A percentile compares a stretch with the other conserved stretches of the same genome.
These are phyloP conservation scores for Phalacrocorax pelagicus DNA, from an alignment of 2,113 vertebrate species.

Conservation along the genomic window DNA sequence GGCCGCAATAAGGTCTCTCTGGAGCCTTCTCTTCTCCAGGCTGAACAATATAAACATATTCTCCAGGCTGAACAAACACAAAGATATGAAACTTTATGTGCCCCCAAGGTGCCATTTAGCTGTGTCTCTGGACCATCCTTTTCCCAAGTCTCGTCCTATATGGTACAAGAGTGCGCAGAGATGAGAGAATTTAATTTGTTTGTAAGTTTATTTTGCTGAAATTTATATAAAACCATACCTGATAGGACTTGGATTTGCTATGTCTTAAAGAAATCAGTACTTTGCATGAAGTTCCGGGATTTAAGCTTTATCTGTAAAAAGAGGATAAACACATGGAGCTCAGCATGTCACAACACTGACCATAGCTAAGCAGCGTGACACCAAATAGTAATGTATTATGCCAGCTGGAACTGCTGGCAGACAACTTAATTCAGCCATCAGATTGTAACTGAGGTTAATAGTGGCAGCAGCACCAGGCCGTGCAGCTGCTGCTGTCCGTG, in stretches of 20 bases:
- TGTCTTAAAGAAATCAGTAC: not conserved
- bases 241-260: not conserved
- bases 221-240: not conserved
- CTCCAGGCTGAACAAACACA: not conserved
- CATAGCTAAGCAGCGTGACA: conserved; percentile 47
- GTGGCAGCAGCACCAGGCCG: conserved; percentile 24
- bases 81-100: not conserved
- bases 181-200: not conserved
- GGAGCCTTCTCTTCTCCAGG: not conserved
- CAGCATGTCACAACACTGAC: conserved; percentile 36
- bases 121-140: not conserved
- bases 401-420: conserved; percentile 67
- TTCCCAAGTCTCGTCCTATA: not conserved
- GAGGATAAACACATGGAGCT: conserved; percentile 13
- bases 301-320: conserved; percentile 14
- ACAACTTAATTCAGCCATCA: conserved; percentile 64
- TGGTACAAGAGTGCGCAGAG: not conserved
- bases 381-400: conserved; percentile 28
- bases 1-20: not conserved
- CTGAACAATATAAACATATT: not conserved
- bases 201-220: not conserved
- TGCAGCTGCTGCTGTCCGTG: conserved; percentile 48
- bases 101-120: not conserved
- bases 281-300: not conserved
- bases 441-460: conserved; percentile 49